Percentiles rank a stretch among this genome's conserved stretches.
These are phyloP conservation scores for Phrynocephalus forsythii DNA, from an alignment of 2,797 vertebrate species.

Conservation along the genomic window DNA sequence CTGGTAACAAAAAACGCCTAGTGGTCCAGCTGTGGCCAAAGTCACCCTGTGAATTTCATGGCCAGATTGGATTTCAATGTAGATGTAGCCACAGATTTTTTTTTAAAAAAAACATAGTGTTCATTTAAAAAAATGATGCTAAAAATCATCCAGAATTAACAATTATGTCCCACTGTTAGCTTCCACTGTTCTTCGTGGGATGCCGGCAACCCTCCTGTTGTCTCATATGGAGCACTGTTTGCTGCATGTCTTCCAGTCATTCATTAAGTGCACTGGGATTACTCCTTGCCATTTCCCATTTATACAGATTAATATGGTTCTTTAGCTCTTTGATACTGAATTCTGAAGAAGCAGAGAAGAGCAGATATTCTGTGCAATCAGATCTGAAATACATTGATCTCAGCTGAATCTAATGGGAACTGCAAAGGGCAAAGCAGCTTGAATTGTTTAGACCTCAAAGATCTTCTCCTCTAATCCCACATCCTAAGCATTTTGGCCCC, in stretches of 20 bases:
- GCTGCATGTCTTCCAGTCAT: not conserved
- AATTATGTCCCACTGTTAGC: not conserved
- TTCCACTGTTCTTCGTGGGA: not conserved
- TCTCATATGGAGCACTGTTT: not conserved
- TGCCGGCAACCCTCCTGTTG: rapidly evolving
- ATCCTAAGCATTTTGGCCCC: slow-evolving; percentile 52
- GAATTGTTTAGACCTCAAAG: slow-evolving; percentile 30
- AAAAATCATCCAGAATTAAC: not conserved
- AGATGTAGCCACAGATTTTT: too few species aligned
- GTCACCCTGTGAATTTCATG: too few species aligned
- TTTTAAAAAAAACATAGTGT: too few species aligned
- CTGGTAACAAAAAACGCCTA: too few species aligned
- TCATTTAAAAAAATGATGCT: not conserved
- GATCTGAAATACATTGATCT: slow-evolving; percentile 45
- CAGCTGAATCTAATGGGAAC: slow-evolving; percentile 42
- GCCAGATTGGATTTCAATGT: too few species aligned
- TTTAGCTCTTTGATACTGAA: slow-evolving; percentile 36
- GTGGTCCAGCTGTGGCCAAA: too few species aligned
- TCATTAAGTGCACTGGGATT: not conserved
- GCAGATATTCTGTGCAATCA: slow-evolving; percentile 41
- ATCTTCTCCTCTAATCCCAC: slow-evolving; percentile 46
- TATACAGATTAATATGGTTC: slow-evolving; percentile 24
- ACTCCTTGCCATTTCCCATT: slow-evolving; percentile 50
- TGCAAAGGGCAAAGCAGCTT: slow-evolving; percentile 56
- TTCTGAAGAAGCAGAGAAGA: slow-evolving; percentile 52